Conservation (phyloP, 2,113 vertebrate species). For the Morphnarchus princeps region DNA sequence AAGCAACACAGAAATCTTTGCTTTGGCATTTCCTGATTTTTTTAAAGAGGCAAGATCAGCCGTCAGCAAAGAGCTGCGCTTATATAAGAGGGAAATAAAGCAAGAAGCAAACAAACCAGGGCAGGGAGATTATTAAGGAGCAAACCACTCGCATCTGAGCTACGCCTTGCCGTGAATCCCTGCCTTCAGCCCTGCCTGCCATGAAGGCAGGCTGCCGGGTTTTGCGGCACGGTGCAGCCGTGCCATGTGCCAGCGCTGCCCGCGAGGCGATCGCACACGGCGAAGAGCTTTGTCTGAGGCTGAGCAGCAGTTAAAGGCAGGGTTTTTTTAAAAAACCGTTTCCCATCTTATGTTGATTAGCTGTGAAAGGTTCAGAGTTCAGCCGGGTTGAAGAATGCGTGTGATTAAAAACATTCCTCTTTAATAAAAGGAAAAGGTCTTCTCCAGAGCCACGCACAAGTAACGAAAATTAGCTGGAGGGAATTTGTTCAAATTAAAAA, state of each 20-base stretch:
- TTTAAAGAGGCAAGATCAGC: background rate
- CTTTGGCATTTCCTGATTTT: background rate
- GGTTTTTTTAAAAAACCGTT: background rate
- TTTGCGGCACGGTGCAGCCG: background rate
- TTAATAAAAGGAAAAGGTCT: background rate
- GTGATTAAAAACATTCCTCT: constrained; percentile 22
- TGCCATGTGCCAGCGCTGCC: background rate
- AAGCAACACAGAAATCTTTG: background rate
- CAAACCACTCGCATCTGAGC: background rate
- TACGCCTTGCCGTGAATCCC: background rate
- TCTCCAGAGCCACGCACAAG: background rate
- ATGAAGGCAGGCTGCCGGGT: background rate
- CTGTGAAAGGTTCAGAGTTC: constrained; percentile 16
- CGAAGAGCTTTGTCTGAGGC: background rate
- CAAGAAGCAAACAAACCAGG: background rate
- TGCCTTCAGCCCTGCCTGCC: background rate
- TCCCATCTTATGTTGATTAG: background rate
- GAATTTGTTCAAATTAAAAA: constrained; percentile 22
- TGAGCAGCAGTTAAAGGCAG: background rate
- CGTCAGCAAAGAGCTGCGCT: background rate
- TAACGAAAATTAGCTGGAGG: constrained; percentile 12
- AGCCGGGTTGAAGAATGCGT: background rate
- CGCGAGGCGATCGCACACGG: background rate
- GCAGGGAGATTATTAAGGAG: background rate
- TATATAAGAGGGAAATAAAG: background rate